A percentile compares a stretch with the other conserved stretches of the same genome.
Conservation (phyloP, 2,888 invertebrate genomes). For the Patella depressa region DNA sequence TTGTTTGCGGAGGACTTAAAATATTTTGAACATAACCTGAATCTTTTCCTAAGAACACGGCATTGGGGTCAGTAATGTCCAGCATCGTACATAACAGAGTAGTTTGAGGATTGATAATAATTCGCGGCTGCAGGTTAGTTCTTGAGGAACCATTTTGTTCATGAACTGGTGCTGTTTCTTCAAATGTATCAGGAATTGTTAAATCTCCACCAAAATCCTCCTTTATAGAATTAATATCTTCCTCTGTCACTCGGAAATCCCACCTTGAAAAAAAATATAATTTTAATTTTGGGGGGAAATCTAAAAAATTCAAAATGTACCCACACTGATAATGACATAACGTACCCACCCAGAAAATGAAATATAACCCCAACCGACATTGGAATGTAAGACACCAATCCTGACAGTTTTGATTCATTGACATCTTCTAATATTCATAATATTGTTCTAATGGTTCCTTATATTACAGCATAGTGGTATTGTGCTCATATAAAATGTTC, state of each 20-base stretch:
- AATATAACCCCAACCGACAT: no score
- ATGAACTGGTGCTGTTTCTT: conserved; percentile 80
- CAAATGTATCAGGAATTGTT: conserved; percentile 84
- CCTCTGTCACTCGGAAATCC: conserved; percentile 81
- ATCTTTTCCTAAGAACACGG: conserved; percentile 59
- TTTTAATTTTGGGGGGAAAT: background rate
- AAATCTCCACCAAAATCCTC: conserved; percentile 80
- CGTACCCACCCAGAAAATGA: no score
- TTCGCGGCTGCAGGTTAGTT: conserved; percentile 27
- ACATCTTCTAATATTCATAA: no score
- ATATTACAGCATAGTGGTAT: no score
- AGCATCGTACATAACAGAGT: conserved; percentile 73
- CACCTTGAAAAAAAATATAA: conserved; percentile 74
- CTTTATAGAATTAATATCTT: conserved; percentile 80
- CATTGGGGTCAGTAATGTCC: conserved; percentile 84
- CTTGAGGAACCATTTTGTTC: conserved; percentile 34
- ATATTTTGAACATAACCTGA: conserved; percentile 34
- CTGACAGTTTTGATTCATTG: no score
- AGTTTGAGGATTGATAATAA: conserved; percentile 73
- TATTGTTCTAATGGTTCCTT: no score
- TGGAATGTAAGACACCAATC: no score
- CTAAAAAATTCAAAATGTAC: no score
- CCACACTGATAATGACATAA: no score
- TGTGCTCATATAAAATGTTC: no score
- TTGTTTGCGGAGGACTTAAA: background rate